Percentiles rank a stretch among this genome's conserved stretches.
Evolutionary conservation across 2,113 vertebrate species (phyloP).

Genomic region (Galbula dea): DNA sequence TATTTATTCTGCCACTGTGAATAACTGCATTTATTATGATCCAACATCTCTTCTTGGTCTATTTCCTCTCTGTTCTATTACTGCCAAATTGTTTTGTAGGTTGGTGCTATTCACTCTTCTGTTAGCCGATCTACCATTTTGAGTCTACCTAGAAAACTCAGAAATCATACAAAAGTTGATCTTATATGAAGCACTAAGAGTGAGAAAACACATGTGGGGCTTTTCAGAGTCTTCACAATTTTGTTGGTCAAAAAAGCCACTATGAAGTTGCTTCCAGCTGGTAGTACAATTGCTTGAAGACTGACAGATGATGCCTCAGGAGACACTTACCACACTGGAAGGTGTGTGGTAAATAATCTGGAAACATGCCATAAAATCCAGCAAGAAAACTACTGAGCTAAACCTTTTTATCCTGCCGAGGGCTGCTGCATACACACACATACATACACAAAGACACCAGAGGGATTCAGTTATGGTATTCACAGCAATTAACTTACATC

Average conservation of each 20-base stretch:
- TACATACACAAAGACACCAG: background rate
- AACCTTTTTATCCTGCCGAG: background rate
- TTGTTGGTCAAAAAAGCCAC: background rate
- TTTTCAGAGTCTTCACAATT: background rate
- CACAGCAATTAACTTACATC: background rate
- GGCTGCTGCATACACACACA: background rate
- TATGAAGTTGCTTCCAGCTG: background rate
- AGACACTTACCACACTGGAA: background rate
- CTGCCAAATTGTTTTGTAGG: background rate
- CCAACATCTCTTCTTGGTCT: background rate
- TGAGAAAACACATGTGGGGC: background rate
- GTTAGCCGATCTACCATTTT: background rate
- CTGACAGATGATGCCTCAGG: constrained; percentile 14
- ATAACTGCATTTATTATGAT: background rate
- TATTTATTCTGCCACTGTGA: background rate
- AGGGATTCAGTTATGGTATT: background rate
- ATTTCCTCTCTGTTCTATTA: background rate
- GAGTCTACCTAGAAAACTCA: background rate
- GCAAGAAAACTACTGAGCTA: background rate
- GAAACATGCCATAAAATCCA: background rate
- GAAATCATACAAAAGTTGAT: background rate
- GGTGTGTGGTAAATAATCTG: background rate
- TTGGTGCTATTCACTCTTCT: background rate
- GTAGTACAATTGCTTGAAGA: constrained; percentile 30
- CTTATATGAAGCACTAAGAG: background rate